phyloP scores from a whole-genome alignment of 92 coral and sea anemone genomes.

The Desmophyllum pertusum region DNA sequence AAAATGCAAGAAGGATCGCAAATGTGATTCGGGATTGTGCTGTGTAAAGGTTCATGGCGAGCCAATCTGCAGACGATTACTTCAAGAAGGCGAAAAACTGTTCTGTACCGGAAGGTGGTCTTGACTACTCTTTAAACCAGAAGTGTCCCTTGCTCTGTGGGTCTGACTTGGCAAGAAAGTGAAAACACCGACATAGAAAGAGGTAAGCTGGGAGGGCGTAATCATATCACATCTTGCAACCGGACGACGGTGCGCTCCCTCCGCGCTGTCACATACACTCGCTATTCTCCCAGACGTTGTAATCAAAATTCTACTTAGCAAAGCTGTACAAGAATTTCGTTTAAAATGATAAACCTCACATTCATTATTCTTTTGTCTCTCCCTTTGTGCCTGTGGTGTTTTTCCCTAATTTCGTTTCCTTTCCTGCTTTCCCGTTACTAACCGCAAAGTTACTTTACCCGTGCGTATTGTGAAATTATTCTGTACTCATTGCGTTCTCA shows the following conservation, averaged over 20 bases:
- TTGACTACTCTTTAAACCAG: slow-evolving; percentile 87
- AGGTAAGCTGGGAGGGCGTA: slow-evolving; percentile 50
- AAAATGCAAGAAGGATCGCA: slow-evolving; percentile 78
- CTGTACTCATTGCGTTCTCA: not conserved
- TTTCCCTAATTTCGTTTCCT: slow-evolving; percentile 10
- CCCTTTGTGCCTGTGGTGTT: slow-evolving; percentile 7
- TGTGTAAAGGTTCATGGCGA: slow-evolving; percentile 96
- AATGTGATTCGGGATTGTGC: slow-evolving; percentile 86
- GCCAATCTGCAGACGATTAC: slow-evolving; percentile 82
- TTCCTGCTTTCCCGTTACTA: not conserved
- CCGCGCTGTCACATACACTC: not conserved
- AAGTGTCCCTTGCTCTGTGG: slow-evolving; percentile 91
- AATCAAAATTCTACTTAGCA: slow-evolving; percentile 8
- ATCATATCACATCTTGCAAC: not conserved
- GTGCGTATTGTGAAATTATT: not conserved
- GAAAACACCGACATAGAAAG: slow-evolving; percentile 63
- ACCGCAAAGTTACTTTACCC: slow-evolving; percentile 8
- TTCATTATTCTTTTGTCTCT: slow-evolving; percentile 14
- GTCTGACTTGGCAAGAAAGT: slow-evolving; percentile 82
- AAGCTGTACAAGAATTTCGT: slow-evolving; percentile 25
- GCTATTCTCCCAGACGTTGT: not conserved
- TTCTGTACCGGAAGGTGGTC: slow-evolving; percentile 87
- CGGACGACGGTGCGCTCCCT: not conserved
- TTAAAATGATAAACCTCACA: slow-evolving; percentile 1
- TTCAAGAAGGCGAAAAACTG: slow-evolving; percentile 82